Conservation (phyloP, 2,888 invertebrate species). For the Colostygia pectinataria region DNA sequence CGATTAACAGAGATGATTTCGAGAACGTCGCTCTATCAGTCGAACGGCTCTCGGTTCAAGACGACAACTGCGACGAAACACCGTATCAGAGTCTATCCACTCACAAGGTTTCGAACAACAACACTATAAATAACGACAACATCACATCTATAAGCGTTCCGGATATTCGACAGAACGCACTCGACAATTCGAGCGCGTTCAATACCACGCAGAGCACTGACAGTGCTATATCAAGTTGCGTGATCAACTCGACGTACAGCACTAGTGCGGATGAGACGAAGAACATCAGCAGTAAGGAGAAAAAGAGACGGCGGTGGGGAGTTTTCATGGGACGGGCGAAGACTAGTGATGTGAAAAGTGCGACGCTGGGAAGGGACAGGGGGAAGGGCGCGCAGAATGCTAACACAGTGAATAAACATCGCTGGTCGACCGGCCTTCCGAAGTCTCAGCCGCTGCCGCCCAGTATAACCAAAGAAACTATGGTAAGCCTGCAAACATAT, state of each 20-base stretch:
- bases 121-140: conserved; percentile 62
- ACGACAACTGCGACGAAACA: conserved; percentile 68
- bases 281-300: conserved; percentile 78
- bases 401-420: conserved; percentile 80
- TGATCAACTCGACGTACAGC: conserved; percentile 59
- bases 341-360: conserved; percentile 83
- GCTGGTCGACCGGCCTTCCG: conserved; percentile 89
- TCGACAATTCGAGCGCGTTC: conserved; percentile 32
- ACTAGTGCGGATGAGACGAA: conserved; percentile 50
- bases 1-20: conserved; percentile 55
- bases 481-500: conserved; percentile 77
- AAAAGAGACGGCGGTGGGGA: conserved; percentile 86
- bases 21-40: conserved; percentile 58
- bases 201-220: conserved; percentile 45
- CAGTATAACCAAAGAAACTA: conserved; percentile 90
- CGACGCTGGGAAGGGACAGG: conserved; percentile 87
- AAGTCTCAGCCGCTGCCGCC: conserved; percentile 88
- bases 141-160: conserved; percentile 69
- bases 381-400: conserved; percentile 56
- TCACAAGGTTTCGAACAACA: conserved; percentile 63
- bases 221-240: conserved; percentile 57
- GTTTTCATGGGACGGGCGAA: conserved; percentile 86
- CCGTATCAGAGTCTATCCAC: conserved; percentile 75
- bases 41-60: conserved; percentile 62
- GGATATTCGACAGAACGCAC: conserved; percentile 29